Conservation (phyloP, 2,113 vertebrate genomes). For the Cariama cristata region DNA sequence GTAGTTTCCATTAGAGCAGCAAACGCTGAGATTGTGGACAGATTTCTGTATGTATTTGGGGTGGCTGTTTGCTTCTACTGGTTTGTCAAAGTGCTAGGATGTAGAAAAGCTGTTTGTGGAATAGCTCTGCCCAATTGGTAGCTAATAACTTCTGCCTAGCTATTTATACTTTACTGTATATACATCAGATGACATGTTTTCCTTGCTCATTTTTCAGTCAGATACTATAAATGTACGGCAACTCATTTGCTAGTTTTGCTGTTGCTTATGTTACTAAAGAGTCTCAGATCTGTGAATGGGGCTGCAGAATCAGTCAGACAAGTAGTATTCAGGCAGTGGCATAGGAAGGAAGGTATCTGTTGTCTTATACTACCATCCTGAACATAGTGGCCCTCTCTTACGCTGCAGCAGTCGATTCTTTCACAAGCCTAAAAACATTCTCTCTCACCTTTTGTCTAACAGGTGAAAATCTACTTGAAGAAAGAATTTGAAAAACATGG, state of each 20-base stretch:
- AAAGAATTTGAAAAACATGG: constrained; percentile 94
- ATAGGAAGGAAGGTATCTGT: not conserved
- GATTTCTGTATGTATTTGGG: not conserved
- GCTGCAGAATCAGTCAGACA: not conserved
- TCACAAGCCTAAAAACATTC: not conserved
- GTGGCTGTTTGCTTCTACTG: not conserved
- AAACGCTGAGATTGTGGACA: not conserved
- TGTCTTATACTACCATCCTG: not conserved
- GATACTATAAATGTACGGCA: not conserved
- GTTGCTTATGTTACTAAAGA: not conserved
- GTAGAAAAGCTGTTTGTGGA: not conserved
- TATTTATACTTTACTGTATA: not conserved
- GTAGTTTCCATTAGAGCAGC: not conserved
- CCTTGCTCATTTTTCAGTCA: not conserved
- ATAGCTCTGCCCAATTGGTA: not conserved
- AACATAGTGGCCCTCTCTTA: not conserved
- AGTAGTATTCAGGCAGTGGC: not conserved
- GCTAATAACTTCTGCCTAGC: not conserved
- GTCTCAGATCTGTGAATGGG: not conserved
- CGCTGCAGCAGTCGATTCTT: not conserved
- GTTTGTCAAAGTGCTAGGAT: not conserved
- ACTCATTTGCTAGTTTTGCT: not conserved
- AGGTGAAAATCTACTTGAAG: constrained; percentile 95
- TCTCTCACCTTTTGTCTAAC: not conserved
- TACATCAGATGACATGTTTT: not conserved